phyloP scores from a whole-genome alignment of 2,113 vertebrate species.

The Lichenostomus cassidix region DNA sequence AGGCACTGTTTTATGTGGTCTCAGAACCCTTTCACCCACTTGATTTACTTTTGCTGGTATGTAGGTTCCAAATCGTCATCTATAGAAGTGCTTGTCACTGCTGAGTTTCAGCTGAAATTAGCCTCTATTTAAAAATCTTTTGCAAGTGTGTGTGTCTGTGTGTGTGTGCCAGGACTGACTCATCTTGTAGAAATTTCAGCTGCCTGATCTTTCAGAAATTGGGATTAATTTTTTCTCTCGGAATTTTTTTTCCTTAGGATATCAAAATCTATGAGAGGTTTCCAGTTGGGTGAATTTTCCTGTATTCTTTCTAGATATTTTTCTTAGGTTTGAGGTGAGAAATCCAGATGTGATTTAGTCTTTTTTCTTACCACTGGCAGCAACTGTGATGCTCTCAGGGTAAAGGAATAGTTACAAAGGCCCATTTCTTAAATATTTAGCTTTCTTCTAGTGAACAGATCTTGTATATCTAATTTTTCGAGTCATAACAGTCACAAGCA shows the following conservation, averaged over 20 bases:
- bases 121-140: not conserved
- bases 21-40: not conserved
- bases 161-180: not conserved
- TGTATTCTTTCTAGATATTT: not conserved
- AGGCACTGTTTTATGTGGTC: not conserved
- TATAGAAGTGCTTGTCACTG: not conserved
- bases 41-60: not conserved
- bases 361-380: not conserved
- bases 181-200: not conserved
- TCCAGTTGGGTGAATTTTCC: not conserved
- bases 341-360: not conserved
- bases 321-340: not conserved
- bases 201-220: not conserved
- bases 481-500: not conserved
- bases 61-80: not conserved
- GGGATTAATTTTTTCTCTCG: not conserved
- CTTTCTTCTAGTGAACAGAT: not conserved
- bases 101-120: constrained; percentile 1
- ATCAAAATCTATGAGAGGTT: not conserved
- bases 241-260: not conserved
- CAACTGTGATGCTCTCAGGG: not conserved
- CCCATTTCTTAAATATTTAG: not conserved
- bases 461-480: not conserved
- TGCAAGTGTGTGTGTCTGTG: not conserved
- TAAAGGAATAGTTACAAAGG: not conserved